Percentiles rank a stretch among this genome's conserved stretches.
Evolutionary conservation across 1,140 invertebrate species (phyloP).

Genomic region (Drosophila azteca): DNA sequence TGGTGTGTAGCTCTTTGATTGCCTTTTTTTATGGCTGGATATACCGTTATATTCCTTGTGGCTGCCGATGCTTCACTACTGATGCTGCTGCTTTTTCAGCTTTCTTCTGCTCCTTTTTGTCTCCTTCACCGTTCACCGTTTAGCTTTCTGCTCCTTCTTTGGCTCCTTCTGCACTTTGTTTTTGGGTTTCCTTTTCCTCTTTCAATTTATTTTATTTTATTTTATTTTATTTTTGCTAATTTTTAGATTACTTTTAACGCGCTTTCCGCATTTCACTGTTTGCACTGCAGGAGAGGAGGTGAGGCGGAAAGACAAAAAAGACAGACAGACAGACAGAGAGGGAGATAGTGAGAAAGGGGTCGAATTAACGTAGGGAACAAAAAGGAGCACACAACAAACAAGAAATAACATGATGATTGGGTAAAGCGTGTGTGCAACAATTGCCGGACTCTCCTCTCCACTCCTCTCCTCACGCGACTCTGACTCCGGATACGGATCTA

Average conservation of each 20-base stretch:
- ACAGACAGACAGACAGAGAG: background rate
- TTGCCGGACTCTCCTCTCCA: slow-evolving; percentile 20
- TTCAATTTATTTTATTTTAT: slow-evolving; percentile 11
- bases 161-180: slow-evolving; percentile 14
- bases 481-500: slow-evolving; percentile 1
- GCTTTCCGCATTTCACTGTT: slow-evolving; percentile 59
- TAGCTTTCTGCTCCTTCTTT: slow-evolving; percentile 1
- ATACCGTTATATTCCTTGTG: slow-evolving; percentile 34
- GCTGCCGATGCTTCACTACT: slow-evolving; percentile 2
- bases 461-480: slow-evolving; percentile 10
- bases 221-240: slow-evolving; percentile 16
- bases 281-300: slow-evolving; percentile 44
- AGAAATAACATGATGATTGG: slow-evolving; percentile 30
- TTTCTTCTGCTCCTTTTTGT: slow-evolving; percentile 10
- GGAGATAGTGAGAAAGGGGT: background rate
- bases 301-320: slow-evolving; percentile 5
- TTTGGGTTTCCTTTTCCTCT: slow-evolving; percentile 9
- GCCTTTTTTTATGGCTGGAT: slow-evolving; percentile 34
- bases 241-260: slow-evolving; percentile 44
- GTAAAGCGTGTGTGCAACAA: slow-evolving; percentile 39
- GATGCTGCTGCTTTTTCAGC: background rate
- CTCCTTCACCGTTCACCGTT: slow-evolving; percentile 2
- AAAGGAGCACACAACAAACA: slow-evolving; percentile 54
- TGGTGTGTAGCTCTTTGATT: slow-evolving; percentile 38
- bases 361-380: slow-evolving; percentile 33